Conservation (phyloP, 2,797 vertebrate genomes). For the Macropus fuliginosus region DNA sequence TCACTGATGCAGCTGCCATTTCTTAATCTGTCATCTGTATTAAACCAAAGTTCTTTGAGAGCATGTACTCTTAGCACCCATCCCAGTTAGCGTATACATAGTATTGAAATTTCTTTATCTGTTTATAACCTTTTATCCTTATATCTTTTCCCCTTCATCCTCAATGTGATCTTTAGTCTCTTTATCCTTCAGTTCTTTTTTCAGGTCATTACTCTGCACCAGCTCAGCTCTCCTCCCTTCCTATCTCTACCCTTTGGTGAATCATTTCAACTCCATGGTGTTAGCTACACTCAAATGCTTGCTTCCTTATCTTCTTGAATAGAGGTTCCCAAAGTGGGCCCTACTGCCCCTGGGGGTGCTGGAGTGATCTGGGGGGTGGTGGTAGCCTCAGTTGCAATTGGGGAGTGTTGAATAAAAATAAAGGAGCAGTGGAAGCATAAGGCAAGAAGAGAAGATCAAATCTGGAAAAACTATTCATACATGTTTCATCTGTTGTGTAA, state of each 20-base stretch:
- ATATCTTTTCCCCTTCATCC: background rate
- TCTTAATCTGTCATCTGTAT: background rate
- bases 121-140: background rate
- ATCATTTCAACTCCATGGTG: background rate
- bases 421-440: too few relatives aligned
- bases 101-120: background rate
- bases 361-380: too few relatives aligned
- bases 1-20: background rate
- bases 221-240: background rate
- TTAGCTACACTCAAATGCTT: background rate
- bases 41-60: background rate
- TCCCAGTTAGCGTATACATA: background rate
- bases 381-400: too few relatives aligned
- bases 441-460: too few relatives aligned
- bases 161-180: background rate
- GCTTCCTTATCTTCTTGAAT: background rate
- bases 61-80: background rate
- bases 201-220: background rate
- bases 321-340: too few relatives aligned
- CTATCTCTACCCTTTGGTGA: background rate
- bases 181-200: background rate
- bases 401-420: too few relatives aligned
- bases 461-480: too few relatives aligned
- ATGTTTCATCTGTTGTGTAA: too few relatives aligned
- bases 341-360: too few relatives aligned